Evolutionary conservation across 2,797 vertebrate species (phyloP), one percentile per base, ranked within the genome.

Genomic region (Epinephelus awoara): DNA sequence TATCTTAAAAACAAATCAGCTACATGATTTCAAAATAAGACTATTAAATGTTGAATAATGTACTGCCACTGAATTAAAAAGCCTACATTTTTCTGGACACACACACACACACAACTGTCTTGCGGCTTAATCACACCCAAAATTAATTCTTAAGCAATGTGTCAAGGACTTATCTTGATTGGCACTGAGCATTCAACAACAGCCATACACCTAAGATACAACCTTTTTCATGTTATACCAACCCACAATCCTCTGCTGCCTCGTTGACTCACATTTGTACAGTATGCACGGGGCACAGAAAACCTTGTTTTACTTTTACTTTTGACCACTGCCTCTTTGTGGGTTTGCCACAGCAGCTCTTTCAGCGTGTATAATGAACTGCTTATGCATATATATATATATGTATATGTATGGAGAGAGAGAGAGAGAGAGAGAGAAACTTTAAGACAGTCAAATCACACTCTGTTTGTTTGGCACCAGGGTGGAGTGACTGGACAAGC

Each of bases 401-500:
- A 58, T 58, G 25, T 7, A 46, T 34, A n/a, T 5, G 18, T 23
- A 12, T 21, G 4, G 38, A n/a, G 12, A 57, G 34, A 42, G 12
- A 13, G 10, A 42, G 12, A 42, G 2, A 46, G 44, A 61, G 0
- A 40, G 3, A 17, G n/a, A 17, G 17, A 4, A 58, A 18, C 4
- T 25, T 57, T 3, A 34, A 25, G 11, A 52, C 38, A 49, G n/a
- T 14, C 11, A 65, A 27, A 72, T 57, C 23, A 10, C 29, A 34
- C 10, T 54, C 0, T 42, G 49, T 77, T 14, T 59, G 56, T 50
- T 10, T 75, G 12, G 2, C 13, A 56, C 6, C 13, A 5, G 38
- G 79, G 64, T 72, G 62, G 77, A 88, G 55, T 17, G 52, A 86
- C 87, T 66, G 80, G 78, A 77, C 17, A 7, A 56, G 38, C 79